phyloP scores from a whole-genome alignment of 2,113 vertebrate genomes.

The Microcebus tavaratra region DNA sequence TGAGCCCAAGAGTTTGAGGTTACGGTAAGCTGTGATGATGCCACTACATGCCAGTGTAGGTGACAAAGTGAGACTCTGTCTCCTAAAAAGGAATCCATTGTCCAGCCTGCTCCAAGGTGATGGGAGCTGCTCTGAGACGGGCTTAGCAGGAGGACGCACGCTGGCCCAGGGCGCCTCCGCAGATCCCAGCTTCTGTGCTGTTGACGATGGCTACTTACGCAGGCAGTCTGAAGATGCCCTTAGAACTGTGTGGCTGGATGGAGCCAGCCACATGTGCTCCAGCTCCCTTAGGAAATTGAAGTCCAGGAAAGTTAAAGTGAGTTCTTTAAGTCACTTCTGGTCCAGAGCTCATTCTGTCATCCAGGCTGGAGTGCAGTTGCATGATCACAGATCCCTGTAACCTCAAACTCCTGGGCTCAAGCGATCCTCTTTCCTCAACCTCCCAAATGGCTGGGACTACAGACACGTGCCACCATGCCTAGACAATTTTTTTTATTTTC shows the following conservation, averaged over 20 bases:
- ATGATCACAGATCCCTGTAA: too few relatives aligned
- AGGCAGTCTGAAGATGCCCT: not conserved
- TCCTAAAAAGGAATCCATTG: constrained; percentile 20
- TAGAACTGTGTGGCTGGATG: not conserved
- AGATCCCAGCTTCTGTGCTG: not conserved
- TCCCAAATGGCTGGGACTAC: too few relatives aligned
- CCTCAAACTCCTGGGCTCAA: too few relatives aligned
- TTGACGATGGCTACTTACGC: not conserved
- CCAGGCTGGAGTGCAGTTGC: too few relatives aligned
- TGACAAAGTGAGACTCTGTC: not conserved
- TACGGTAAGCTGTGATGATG: too few relatives aligned
- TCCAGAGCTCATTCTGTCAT: not conserved
- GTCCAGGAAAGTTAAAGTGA: not conserved
- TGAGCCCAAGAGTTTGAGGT: too few relatives aligned
- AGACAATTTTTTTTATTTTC: too few relatives aligned
- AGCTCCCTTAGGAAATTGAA: not conserved
- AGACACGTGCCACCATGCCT: too few relatives aligned
- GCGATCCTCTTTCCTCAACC: too few relatives aligned
- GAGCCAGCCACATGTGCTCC: not conserved
- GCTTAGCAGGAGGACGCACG: not conserved
- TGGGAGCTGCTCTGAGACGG: not conserved
- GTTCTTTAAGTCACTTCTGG: not conserved
- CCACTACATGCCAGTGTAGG: too few relatives aligned
- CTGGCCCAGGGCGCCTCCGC: not conserved
- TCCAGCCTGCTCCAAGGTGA: not conserved